Evolutionary conservation across 2,888 invertebrate genomes (phyloP).

Genomic region (Halictus ligatus): DNA sequence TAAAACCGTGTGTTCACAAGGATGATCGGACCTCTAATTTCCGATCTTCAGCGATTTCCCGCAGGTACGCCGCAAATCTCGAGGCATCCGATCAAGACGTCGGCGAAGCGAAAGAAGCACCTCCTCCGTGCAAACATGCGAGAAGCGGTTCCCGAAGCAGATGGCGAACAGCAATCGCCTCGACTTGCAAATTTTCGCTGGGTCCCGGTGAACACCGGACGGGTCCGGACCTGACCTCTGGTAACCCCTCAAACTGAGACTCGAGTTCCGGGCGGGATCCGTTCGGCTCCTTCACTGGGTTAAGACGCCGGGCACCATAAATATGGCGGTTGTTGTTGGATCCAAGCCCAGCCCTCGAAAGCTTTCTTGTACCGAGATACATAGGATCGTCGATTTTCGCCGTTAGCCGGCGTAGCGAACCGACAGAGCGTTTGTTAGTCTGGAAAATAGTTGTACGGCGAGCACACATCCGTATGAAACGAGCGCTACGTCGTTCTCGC

Average conservation of each 20-base stretch:
- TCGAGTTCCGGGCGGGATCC: constrained; percentile 52
- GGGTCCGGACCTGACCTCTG: constrained; percentile 70
- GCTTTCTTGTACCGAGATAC: constrained; percentile 68
- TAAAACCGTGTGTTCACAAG: no score
- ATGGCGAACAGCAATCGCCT: constrained; percentile 9
- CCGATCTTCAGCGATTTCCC: no score
- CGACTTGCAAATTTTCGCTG: constrained; percentile 31
- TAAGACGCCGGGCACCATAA: constrained; percentile 77
- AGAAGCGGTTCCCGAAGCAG: not conserved
- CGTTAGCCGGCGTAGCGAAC: constrained; percentile 49
- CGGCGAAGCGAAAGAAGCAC: no score
- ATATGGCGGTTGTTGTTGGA: constrained; percentile 75
- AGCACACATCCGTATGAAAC: constrained; percentile 28
- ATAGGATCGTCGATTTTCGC: constrained; percentile 66
- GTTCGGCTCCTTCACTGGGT: constrained; percentile 70
- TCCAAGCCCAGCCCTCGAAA: constrained; percentile 72
- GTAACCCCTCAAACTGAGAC: constrained; percentile 71
- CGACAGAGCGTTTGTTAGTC: constrained; percentile 64
- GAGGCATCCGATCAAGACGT: no score
- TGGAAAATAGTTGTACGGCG: constrained; percentile 50
- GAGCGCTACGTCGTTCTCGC: constrained; percentile 32
- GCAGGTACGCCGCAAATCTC: no score
- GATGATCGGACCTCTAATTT: no score
- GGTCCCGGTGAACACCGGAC: constrained; percentile 37
- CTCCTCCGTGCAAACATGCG: no score